A percentile compares a stretch with the other conserved stretches of the same genome.
Conservation (phyloP, 2,113 vertebrate genomes). For the Sapayoa aenigma region DNA sequence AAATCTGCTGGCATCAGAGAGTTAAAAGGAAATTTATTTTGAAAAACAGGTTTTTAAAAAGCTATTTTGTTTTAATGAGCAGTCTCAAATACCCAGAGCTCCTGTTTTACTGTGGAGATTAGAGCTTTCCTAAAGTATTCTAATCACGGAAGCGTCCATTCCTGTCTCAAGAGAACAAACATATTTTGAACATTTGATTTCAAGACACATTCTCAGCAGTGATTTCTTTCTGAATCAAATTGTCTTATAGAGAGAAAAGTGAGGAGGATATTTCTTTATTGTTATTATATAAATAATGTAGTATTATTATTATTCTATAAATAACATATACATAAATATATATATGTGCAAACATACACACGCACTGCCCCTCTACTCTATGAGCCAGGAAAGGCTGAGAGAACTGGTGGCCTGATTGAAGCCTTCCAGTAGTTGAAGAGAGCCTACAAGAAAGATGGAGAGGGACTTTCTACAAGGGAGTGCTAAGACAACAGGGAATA, state of each 20-base stretch:
- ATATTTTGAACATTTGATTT: background rate
- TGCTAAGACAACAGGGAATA: background rate
- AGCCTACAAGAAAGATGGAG: background rate
- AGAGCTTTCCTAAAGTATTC: background rate
- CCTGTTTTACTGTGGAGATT: background rate
- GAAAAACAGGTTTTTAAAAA: background rate
- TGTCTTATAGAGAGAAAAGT: background rate
- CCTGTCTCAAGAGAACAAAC: background rate
- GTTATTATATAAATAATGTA: background rate
- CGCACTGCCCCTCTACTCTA: background rate
- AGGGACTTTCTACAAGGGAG: background rate
- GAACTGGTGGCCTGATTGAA: background rate
- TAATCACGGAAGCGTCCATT: background rate
- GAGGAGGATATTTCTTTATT: background rate
- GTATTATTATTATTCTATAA: background rate
- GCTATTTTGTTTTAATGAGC: conserved; percentile 15
- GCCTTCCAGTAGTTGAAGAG: background rate
- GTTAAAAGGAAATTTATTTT: background rate
- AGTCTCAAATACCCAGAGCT: background rate
- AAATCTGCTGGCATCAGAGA: background rate
- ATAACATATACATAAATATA: too few relatives aligned
- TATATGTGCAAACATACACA: background rate
- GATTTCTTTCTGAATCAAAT: background rate
- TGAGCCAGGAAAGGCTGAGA: background rate
- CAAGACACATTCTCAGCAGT: background rate